phyloP scores from a whole-genome alignment of 2,797 vertebrate species.

The Hemitrygon akajei region DNA sequence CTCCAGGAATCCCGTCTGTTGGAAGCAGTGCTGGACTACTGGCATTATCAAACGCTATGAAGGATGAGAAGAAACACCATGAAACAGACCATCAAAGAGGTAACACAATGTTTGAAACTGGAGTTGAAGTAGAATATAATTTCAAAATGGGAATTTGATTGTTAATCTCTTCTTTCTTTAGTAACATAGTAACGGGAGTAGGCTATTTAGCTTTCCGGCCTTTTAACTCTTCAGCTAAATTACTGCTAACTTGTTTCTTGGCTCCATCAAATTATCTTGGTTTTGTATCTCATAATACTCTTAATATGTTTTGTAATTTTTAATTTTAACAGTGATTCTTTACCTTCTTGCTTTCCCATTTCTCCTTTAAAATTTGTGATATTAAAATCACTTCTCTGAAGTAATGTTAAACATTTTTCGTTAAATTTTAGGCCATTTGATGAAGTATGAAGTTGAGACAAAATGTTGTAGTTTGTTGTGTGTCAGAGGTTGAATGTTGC shows the following conservation, averaged over 20 bases:
- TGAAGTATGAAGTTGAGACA: neutral
- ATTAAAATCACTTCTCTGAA: neutral
- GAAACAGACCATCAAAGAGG: constrained; percentile 85
- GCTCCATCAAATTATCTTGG: neutral
- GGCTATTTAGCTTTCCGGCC: neutral
- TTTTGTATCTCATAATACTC: neutral
- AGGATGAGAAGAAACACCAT: constrained; percentile 89
- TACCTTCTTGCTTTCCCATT: neutral
- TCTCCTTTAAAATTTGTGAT: neutral
- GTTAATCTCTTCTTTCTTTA: neutral
- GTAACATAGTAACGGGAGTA: too few relatives aligned
- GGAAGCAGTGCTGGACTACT: constrained; percentile 79
- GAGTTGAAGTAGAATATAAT: neutral
- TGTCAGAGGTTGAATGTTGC: neutral
- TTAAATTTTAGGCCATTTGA: neutral
- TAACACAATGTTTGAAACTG: constrained; percentile 44
- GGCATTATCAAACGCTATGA: constrained; percentile 80
- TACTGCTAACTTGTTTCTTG: neutral
- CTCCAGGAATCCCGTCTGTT: constrained; percentile 72
- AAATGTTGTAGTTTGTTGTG: neutral
- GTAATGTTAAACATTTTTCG: neutral
- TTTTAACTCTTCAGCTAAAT: neutral
- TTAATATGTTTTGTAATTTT: neutral
- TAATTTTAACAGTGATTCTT: neutral
- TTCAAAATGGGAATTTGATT: constrained; percentile 16